Conservation (phyloP, 2,113 vertebrate genomes). For the Anguilla japonica region DNA sequence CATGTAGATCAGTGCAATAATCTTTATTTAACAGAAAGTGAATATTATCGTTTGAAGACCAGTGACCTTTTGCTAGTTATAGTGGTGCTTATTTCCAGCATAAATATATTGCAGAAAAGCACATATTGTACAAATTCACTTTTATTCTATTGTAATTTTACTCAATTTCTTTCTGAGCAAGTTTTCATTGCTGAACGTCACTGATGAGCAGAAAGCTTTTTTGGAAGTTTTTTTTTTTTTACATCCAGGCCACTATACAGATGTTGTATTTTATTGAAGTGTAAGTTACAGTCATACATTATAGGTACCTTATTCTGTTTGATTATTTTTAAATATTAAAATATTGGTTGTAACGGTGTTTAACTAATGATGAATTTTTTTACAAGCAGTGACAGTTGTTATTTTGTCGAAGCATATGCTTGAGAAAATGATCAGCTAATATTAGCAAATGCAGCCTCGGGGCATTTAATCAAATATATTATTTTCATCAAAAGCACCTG, state of each 20-base stretch:
- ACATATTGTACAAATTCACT: no score
- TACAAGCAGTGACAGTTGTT: background rate
- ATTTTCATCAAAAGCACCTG: background rate
- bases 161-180: background rate
- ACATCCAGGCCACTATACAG: background rate
- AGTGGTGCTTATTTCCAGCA: background rate
- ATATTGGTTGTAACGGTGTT: background rate
- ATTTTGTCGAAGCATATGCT: background rate
- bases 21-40: background rate
- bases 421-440: background rate
- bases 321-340: background rate
- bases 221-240: no score
- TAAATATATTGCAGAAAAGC: no score
- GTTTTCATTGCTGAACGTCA: background rate
- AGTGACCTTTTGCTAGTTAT: background rate
- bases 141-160: no score
- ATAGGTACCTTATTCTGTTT: background rate
- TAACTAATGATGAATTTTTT: background rate
- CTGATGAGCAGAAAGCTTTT: background rate
- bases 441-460: background rate
- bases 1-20: no score
- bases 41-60: background rate
- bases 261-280: background rate
- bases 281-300: no score
- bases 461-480: background rate